phyloP scores from a whole-genome alignment of 1,140 invertebrate species.

The Drosophila pandora region DNA sequence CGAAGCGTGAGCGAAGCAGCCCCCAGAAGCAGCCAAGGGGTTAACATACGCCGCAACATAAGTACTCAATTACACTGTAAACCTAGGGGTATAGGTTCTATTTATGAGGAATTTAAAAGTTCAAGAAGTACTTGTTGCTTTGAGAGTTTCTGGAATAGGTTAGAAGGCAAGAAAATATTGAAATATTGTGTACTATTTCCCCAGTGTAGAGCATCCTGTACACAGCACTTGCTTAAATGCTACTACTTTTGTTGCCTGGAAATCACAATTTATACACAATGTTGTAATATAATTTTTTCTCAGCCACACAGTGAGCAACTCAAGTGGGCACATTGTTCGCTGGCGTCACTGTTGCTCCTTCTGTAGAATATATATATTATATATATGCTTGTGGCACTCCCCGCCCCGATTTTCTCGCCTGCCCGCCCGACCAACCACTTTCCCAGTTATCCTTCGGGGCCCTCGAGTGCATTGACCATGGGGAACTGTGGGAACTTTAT shows the following conservation, averaged over 20 bases:
- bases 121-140: too few relatives aligned
- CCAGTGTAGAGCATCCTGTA: not conserved
- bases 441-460: conserved; percentile 16
- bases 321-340: conserved; percentile 74
- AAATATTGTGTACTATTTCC: not conserved
- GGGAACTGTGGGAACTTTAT: conserved; percentile 64
- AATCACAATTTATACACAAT: conserved; percentile 80
- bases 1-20: conserved; percentile 53
- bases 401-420: not conserved
- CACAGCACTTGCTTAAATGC: conserved; percentile 53
- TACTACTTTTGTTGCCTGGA: conserved; percentile 46
- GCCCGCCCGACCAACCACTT: not conserved
- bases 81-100: not conserved
- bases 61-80: conserved; percentile 22
- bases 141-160: too few relatives aligned
- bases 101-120: too few relatives aligned
- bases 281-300: conserved; percentile 80
- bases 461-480: conserved; percentile 72
- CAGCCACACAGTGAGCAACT: conserved; percentile 71
- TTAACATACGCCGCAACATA: conserved; percentile 45
- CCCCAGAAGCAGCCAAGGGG: conserved; percentile 37
- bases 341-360: conserved; percentile 58
- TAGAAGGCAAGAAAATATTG: too few relatives aligned
- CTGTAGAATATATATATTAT: conserved; percentile 3
- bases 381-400: not conserved